These are phyloP conservation scores for Cactoblastis cactorum DNA, from an alignment of 2,888 invertebrate genomes.

Conservation along the genomic window DNA sequence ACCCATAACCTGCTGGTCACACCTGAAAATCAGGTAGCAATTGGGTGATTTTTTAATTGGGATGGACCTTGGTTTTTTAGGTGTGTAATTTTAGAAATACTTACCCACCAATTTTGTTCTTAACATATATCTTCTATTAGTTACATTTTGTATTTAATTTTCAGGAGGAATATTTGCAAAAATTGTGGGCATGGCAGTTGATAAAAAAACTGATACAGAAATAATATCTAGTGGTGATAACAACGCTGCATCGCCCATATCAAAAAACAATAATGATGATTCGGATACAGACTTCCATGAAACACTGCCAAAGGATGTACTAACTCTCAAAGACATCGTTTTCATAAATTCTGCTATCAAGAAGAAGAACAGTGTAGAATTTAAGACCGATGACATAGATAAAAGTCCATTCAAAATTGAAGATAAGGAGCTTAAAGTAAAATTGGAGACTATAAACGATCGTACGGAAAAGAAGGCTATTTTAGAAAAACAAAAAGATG, in stretches of 20 bases:
- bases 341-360: slow-evolving; percentile 39
- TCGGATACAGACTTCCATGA: slow-evolving; percentile 87
- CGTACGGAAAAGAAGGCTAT: slow-evolving; percentile 44
- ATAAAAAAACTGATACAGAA: slow-evolving; percentile 80
- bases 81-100: no score
- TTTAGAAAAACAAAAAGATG: slow-evolving; percentile 38
- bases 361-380: slow-evolving; percentile 47
- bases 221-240: slow-evolving; percentile 46
- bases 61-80: no score
- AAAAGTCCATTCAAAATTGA: slow-evolving; percentile 28
- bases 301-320: slow-evolving; percentile 81
- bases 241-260: slow-evolving; percentile 37
- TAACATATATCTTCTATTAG: slow-evolving; percentile 1
- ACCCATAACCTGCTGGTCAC: no score
- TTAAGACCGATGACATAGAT: slow-evolving; percentile 36
- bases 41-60: no score
- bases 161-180: slow-evolving; percentile 78
- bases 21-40: no score
- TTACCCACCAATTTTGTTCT: no score
- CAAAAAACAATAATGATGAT: slow-evolving; percentile 77
- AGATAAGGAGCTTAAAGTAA: slow-evolving; percentile 36
- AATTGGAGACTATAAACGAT: slow-evolving; percentile 40
- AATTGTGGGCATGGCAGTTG: slow-evolving; percentile 78
- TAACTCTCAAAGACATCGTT: slow-evolving; percentile 74
- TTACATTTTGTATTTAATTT: slow-evolving; percentile 3